These are phyloP conservation scores for Parambassis ranga DNA, from an alignment of 2,797 vertebrate genomes.

Conservation along the genomic window DNA sequence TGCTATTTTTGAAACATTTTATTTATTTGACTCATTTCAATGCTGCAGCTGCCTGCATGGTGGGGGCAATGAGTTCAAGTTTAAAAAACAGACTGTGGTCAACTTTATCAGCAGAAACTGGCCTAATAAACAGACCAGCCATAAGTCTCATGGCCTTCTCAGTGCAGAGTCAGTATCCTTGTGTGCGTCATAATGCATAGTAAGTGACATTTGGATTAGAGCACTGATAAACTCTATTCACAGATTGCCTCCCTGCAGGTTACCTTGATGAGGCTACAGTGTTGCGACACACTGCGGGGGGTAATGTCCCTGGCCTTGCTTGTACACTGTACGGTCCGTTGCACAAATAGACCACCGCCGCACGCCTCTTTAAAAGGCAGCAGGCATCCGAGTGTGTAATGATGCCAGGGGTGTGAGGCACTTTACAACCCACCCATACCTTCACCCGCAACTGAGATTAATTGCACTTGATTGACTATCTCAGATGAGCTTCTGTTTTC, in stretches of 20 bases:
- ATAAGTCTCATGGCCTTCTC: too few relatives aligned
- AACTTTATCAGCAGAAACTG: too few relatives aligned
- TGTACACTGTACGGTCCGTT: slow-evolving; percentile 67
- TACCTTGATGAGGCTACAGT: slow-evolving; percentile 59
- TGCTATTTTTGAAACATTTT: too few relatives aligned
- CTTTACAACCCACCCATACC: slow-evolving; percentile 68
- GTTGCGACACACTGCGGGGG: slow-evolving; percentile 67
- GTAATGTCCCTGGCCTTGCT: slow-evolving; percentile 74
- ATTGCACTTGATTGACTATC: slow-evolving; percentile 78
- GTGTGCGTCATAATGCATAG: not conserved
- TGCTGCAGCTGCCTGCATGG: too few relatives aligned
- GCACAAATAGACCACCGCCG: slow-evolving; percentile 72
- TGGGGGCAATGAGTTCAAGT: too few relatives aligned
- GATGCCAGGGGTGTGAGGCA: slow-evolving; percentile 56
- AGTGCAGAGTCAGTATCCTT: too few relatives aligned
- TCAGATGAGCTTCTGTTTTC: slow-evolving; percentile 56
- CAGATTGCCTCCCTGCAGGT: slow-evolving; percentile 65
- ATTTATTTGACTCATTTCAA: too few relatives aligned
- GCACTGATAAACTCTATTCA: slow-evolving; percentile 39
- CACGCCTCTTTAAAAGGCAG: slow-evolving; percentile 66
- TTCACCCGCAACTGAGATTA: slow-evolving; percentile 72
- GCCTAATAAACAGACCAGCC: too few relatives aligned
- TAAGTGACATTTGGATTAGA: slow-evolving; percentile 40
- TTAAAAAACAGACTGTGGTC: too few relatives aligned
- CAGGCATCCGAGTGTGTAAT: slow-evolving; percentile 69